phyloP scores from a whole-genome alignment of 2,113 vertebrate genomes.

The Heteronetta atricapilla region DNA sequence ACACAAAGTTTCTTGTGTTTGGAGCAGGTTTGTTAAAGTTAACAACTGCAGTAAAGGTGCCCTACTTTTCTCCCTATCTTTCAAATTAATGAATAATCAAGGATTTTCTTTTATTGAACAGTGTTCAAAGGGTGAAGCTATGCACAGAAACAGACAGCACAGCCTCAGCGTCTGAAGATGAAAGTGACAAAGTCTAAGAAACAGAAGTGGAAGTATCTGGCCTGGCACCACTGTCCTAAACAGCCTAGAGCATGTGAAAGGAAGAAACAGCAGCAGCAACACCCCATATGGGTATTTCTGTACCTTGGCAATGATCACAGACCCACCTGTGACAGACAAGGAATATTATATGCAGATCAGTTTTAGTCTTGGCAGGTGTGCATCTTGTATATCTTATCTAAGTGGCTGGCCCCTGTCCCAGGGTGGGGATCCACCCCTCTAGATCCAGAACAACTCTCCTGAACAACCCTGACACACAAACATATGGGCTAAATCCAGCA shows the following conservation, averaged over 20 bases:
- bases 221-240: neutral
- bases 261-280: neutral
- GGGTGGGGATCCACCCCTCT: neutral
- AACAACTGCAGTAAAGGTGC: neutral
- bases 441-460: neutral
- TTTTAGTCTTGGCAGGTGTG: constrained; percentile 3
- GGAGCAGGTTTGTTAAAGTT: neutral
- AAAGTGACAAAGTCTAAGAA: neutral
- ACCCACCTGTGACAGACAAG: neutral
- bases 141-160: neutral
- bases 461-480: fast-evolving
- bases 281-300: neutral
- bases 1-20: neutral
- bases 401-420: neutral
- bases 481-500: neutral
- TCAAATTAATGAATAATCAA: neutral
- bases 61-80: neutral
- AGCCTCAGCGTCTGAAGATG: neutral
- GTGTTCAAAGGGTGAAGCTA: neutral
- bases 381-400: neutral
- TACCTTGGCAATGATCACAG: neutral
- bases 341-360: neutral
- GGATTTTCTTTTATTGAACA: neutral
- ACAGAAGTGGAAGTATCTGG: neutral
- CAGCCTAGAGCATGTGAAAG: neutral